These are phyloP conservation scores for Boloria euphrosyne DNA, from an alignment of 2,888 invertebrate species.

Conservation along the genomic window DNA sequence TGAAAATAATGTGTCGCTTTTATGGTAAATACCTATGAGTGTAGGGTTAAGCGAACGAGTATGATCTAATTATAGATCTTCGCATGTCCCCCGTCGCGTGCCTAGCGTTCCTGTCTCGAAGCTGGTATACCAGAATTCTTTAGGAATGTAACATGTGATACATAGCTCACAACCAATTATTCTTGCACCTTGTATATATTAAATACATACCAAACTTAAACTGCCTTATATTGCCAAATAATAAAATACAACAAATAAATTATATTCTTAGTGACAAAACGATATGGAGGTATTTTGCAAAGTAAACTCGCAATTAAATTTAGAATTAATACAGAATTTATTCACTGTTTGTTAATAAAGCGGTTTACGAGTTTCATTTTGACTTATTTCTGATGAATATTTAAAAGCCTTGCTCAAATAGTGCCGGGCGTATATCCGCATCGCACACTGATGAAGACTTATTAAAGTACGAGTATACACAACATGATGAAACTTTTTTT, in stretches of 20 bases:
- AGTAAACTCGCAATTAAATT: conserved; percentile 37
- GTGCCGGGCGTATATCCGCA: conserved; percentile 38
- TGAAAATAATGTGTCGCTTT: conserved; percentile 30
- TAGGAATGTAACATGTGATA: conserved; percentile 40
- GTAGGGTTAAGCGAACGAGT: conserved; percentile 56
- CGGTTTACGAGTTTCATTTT: conserved; percentile 63
- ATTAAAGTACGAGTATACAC: conserved; percentile 4
- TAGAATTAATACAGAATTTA: conserved; percentile 60
- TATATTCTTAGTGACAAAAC: background rate
- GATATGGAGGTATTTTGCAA: background rate
- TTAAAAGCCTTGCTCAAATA: conserved; percentile 53
- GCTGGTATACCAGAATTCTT: conserved; percentile 40
- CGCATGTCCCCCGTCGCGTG: conserved; percentile 59
- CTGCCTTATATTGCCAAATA: background rate
- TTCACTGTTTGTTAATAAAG: conserved; percentile 52
- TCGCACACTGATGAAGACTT: conserved; percentile 20
- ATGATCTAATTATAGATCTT: conserved; percentile 68
- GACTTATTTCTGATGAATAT: conserved; percentile 51
- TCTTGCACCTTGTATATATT: conserved; percentile 9
- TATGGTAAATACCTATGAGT: conserved; percentile 44
- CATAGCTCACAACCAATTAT: conserved; percentile 22
- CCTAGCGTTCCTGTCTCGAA: conserved; percentile 59
- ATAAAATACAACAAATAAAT: background rate
- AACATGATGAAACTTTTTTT: background rate
- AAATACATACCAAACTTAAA: background rate